phyloP scores from a whole-genome alignment of 2,113 vertebrate species.

The Plecotus auritus region DNA sequence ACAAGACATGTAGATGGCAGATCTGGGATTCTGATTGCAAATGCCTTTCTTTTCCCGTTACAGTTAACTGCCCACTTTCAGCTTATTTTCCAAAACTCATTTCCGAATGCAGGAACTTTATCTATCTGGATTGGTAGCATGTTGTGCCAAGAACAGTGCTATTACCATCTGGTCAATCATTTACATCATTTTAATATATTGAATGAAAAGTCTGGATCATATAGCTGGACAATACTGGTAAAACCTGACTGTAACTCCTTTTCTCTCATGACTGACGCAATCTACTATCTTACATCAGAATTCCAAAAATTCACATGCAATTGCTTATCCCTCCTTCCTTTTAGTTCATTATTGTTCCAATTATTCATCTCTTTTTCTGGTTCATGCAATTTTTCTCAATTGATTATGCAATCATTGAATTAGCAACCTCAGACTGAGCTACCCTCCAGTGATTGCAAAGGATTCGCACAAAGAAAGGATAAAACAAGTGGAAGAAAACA shows the following conservation, averaged over 20 bases:
- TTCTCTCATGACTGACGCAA: background rate
- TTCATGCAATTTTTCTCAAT: conserved; percentile 28
- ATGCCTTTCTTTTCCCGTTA: background rate
- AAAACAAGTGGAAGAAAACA: conserved; percentile 42
- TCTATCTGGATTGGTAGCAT: background rate
- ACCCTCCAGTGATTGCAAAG: conserved; percentile 39
- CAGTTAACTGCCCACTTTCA: background rate
- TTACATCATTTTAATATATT: background rate
- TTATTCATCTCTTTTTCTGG: background rate
- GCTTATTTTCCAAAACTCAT: background rate
- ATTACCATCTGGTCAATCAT: background rate
- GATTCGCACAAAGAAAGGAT: conserved; percentile 59
- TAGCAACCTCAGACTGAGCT: conserved; percentile 58
- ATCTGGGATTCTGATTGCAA: background rate
- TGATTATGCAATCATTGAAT: conserved; percentile 56
- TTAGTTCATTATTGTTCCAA: conserved; percentile 33
- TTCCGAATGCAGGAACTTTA: background rate
- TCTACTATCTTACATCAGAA: background rate
- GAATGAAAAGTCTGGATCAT: background rate
- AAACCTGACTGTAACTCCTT: background rate
- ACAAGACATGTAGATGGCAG: background rate
- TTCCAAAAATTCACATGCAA: conserved; percentile 25
- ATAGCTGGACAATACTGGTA: background rate
- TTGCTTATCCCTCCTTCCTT: conserved; percentile 15
- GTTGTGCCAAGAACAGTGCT: background rate